A percentile compares a stretch with the other conserved stretches of the same genome.
Conservation (phyloP, 2,797 vertebrate genomes). For the Manis pentadactyla region DNA sequence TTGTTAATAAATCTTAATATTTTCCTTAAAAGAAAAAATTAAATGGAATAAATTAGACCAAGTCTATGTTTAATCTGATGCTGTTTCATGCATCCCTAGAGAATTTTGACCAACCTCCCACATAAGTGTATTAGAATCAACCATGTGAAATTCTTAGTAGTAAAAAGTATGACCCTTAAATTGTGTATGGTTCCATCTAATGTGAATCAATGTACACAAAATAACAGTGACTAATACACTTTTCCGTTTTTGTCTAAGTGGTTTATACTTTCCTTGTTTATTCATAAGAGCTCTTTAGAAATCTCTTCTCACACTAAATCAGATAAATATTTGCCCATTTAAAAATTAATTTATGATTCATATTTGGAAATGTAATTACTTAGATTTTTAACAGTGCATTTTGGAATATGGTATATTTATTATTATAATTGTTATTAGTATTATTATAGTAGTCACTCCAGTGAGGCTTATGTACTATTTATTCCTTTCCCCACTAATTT, state of each 20-base stretch:
- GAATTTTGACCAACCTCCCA: background rate
- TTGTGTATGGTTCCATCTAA: background rate
- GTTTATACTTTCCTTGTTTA: background rate
- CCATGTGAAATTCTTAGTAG: background rate
- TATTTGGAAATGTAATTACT: background rate
- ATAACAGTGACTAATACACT: background rate
- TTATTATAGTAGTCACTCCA: background rate
- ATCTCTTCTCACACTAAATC: background rate
- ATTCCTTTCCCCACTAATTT: background rate
- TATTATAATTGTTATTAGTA: background rate
- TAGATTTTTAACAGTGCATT: background rate
- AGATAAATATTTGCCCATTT: background rate
- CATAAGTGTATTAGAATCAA: background rate
- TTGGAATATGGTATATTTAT: background rate
- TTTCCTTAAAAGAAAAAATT: conserved; percentile 29
- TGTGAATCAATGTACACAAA: background rate
- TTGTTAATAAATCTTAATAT: background rate
- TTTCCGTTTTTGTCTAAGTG: background rate
- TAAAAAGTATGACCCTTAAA: background rate
- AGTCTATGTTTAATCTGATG: background rate
- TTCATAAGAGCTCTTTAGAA: background rate
- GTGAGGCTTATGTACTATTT: background rate
- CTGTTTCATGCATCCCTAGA: background rate
- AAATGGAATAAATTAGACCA: background rate
- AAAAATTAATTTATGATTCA: background rate